Percentiles rank a stretch among this genome's conserved stretches.
Conservation (phyloP, 2,113 vertebrate genomes). For the Paracanthobrama guichenoti region DNA sequence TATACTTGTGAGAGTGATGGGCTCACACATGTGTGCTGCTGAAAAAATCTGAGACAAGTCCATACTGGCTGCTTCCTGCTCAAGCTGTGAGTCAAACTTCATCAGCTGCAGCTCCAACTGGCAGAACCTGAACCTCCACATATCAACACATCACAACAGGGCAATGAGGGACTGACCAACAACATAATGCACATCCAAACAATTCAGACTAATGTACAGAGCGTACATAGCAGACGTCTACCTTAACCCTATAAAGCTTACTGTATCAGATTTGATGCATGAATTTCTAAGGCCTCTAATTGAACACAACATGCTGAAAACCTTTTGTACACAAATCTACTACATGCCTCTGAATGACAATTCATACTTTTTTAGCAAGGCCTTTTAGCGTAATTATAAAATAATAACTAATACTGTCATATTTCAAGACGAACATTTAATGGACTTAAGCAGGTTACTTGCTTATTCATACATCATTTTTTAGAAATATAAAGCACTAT, state of each 20-base stretch:
- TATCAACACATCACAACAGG: slow-evolving; percentile 33
- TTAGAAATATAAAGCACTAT: too few species aligned
- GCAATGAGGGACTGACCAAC: slow-evolving; percentile 19
- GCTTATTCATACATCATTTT: background rate
- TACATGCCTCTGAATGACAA: background rate
- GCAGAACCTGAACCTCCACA: slow-evolving; percentile 62
- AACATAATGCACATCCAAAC: background rate
- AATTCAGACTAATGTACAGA: background rate
- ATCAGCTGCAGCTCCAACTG: slow-evolving; percentile 43
- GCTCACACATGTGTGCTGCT: slow-evolving; percentile 31
- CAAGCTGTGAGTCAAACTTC: slow-evolving; percentile 6
- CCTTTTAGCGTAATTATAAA: background rate
- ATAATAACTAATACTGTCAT: background rate
- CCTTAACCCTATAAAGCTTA: background rate
- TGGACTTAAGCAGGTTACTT: background rate
- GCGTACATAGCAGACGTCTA: background rate
- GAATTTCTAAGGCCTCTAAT: background rate
- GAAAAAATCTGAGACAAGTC: slow-evolving; percentile 66
- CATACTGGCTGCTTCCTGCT: slow-evolving; percentile 48
- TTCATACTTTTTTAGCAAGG: background rate
- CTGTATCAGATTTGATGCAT: background rate
- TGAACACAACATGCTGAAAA: background rate
- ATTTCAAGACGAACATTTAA: background rate
- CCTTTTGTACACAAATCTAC: background rate
- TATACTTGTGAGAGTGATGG: slow-evolving; percentile 22